Evolutionary conservation across 2,797 vertebrate genomes (phyloP).

Genomic region (Euthynnus affinis): DNA sequence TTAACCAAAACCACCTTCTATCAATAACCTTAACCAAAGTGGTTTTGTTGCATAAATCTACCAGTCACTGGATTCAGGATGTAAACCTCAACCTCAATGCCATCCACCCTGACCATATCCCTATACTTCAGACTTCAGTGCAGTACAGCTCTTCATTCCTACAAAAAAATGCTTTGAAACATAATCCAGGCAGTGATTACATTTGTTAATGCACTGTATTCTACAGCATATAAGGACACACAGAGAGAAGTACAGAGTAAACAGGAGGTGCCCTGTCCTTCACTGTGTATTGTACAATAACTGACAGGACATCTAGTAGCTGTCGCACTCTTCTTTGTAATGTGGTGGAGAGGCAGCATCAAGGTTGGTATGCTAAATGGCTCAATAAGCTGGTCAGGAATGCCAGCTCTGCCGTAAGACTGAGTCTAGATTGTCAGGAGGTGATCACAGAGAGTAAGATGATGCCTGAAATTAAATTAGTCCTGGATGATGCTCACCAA

Average conservation of each 20-base stretch:
- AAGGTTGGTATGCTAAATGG: slow-evolving; percentile 49
- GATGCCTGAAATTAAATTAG: slow-evolving; percentile 31
- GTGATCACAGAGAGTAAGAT: slow-evolving; percentile 14
- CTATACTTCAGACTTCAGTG: too few species aligned
- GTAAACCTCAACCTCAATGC: too few species aligned
- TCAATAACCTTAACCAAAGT: too few species aligned
- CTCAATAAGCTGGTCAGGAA: slow-evolving; percentile 48
- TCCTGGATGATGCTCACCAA: slow-evolving; percentile 25
- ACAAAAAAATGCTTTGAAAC: too few species aligned
- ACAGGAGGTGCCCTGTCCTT: slow-evolving; percentile 19
- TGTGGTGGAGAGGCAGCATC: slow-evolving; percentile 36
- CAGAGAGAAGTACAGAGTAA: background rate
- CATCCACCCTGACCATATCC: too few species aligned
- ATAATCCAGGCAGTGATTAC: too few species aligned
- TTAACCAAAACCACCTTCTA: too few species aligned
- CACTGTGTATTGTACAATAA: slow-evolving; percentile 10
- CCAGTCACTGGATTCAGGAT: too few species aligned
- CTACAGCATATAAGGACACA: background rate
- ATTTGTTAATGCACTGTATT: too few species aligned
- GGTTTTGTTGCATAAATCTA: too few species aligned
- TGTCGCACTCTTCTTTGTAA: slow-evolving; percentile 30
- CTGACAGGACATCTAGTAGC: slow-evolving; percentile 20
- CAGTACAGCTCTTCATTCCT: too few species aligned
- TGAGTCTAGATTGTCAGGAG: slow-evolving; percentile 32
- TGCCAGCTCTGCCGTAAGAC: slow-evolving; percentile 18